Base-by-base conservation (phyloP, 2,888 invertebrate genomes). In the Lasioglossum villosulum region DNA sequence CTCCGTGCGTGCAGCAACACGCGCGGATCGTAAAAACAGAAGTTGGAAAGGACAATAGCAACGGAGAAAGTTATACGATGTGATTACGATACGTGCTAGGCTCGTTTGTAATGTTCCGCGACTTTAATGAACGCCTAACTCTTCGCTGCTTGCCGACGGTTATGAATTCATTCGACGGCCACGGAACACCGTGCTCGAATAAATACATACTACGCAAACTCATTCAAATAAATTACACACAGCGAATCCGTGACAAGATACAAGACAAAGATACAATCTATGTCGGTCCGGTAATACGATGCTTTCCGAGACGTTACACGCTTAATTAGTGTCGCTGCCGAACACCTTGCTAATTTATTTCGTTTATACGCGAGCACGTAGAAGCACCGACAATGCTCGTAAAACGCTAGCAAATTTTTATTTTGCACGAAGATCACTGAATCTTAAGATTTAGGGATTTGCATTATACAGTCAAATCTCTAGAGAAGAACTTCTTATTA, bases 1-100 rank as follows among this genome's bases (percentile, higher is more conserved):
- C 73, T 34, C 56, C 68, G 76, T 74, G n/a, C 80, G 37, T 19
- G 42, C 72, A 48, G 74, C 70, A 37, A 37, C 4, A 63, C 14
- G 16, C 27, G 0, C 6, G n/a, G 76, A 73, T 78, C 83, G 75
- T 85, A 79, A 85, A 85, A 79, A 52, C 84, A 78, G 66, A 56
- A 75, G 83, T 79, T 73, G 63, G 48, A 83, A 73, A 73, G 70
- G 70, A 85, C 84, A 83, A 83, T 83, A 45, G 83, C 4, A 34
- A 6, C 79, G 70, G 74, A 70, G 79, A 79, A 79, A 83, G 70
- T 85, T 77, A 74, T 77, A 77, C 68, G 68, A 52, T 45, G 73
- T 6, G 79, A 85, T 85, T 79, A 80, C 76, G 76, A 79, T 70
- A 76, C 73, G 73, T 48, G 66, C 52, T 27, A 52, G n/a, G 72